A percentile compares a stretch with the other conserved stretches of the same genome.
Evolutionary conservation across 1,140 invertebrate species (phyloP).

Genomic region (Apis laboriosa): DNA sequence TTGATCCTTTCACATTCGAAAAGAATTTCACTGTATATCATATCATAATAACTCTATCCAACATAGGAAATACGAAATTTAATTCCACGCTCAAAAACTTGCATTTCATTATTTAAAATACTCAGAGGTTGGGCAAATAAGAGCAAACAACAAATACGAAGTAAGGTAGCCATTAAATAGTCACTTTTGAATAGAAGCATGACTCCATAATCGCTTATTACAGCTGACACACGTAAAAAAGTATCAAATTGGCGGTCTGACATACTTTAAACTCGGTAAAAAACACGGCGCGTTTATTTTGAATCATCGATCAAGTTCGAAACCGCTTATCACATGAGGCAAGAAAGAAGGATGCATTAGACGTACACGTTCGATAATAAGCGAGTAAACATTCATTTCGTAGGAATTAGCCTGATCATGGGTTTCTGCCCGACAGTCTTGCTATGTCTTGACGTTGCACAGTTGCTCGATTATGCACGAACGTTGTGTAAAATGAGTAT

Average conservation of each 20-base stretch:
- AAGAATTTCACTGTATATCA: too few species aligned
- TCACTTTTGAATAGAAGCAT: neutral
- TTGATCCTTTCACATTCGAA: neutral
- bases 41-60: too few species aligned
- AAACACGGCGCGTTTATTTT: neutral
- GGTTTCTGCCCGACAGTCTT: slow-evolving; percentile 40
- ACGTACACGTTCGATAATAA: neutral
- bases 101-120: too few species aligned
- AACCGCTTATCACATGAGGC: neutral
- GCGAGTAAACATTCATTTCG: slow-evolving; percentile 2
- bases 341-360: neutral
- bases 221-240: neutral
- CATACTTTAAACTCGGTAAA: neutral
- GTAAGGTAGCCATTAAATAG: neutral
- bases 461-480: neutral
- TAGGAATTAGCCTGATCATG: slow-evolving; percentile 29
- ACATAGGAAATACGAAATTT: neutral
- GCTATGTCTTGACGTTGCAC: neutral
- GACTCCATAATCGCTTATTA: neutral
- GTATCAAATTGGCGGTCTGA: neutral
- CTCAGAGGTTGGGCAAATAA: neutral
- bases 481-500: slow-evolving; percentile 18
- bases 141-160: neutral
- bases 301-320: neutral
- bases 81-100: neutral